Evolutionary conservation across 2,888 invertebrate genomes (phyloP).

Genomic region (Trichacis sp.): DNA sequence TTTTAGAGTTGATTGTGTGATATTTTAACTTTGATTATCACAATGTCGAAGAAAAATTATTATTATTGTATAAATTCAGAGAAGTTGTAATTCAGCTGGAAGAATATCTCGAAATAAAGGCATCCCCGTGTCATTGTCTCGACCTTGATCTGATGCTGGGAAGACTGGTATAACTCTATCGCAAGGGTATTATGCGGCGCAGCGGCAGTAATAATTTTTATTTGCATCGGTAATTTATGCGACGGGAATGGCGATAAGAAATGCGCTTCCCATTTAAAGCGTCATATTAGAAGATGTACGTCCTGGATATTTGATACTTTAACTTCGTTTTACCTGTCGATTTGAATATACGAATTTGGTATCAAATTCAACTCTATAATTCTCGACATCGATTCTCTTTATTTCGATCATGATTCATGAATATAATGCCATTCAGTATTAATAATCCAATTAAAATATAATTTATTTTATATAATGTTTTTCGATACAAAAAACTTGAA

Average conservation of each 20-base stretch:
- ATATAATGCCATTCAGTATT: too few relatives aligned
- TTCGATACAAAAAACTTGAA: too few relatives aligned
- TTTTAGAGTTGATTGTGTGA: too few relatives aligned
- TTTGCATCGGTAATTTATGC: conserved; percentile 39
- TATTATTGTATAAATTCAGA: too few relatives aligned
- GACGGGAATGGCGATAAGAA: conserved; percentile 36
- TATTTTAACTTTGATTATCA: too few relatives aligned
- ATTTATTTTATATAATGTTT: too few relatives aligned
- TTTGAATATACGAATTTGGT: conserved; percentile 18
- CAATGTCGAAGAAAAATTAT: too few relatives aligned
- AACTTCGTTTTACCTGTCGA: conserved; percentile 33
- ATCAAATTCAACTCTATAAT: too few relatives aligned
- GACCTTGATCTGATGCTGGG: conserved; percentile 40
- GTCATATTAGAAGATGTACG: conserved; percentile 39
- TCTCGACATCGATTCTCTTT: too few relatives aligned
- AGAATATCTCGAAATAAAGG: conserved; percentile 22
- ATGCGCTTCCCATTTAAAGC: conserved; percentile 34
- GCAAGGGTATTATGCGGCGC: conserved; percentile 36
- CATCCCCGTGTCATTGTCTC: conserved; percentile 33
- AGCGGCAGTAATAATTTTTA: conserved; percentile 43
- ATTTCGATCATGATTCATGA: too few relatives aligned
- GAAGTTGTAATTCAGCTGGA: too few relatives aligned
- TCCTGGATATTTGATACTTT: conserved; percentile 40
- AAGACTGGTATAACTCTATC: conserved; percentile 42
- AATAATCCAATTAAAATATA: too few relatives aligned